Conservation (phyloP, 2,113 vertebrate species). For the Alectura lathami region DNA sequence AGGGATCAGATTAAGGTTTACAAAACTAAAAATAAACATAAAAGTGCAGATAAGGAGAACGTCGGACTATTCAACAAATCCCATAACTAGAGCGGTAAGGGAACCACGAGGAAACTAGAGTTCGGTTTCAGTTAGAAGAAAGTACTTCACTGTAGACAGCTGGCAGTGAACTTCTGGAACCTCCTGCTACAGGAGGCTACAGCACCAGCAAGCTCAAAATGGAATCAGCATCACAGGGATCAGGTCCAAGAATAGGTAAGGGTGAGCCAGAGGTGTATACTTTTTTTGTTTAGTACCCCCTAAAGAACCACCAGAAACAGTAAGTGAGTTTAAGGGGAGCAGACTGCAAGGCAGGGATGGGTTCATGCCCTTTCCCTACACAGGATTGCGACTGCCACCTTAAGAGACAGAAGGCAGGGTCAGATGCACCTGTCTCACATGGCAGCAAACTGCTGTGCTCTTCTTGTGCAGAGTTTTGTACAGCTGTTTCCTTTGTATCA, state of each 20-base stretch:
- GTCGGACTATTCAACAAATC: background rate
- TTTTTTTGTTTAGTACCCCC: no score
- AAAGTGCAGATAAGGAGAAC: background rate
- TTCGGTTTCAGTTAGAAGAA: background rate
- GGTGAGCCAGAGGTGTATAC: background rate
- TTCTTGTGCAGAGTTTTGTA: background rate
- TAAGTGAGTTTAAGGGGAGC: background rate
- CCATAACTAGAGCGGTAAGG: background rate
- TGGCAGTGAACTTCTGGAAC: background rate
- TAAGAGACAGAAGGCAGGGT: background rate
- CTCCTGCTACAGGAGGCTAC: background rate
- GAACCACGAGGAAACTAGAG: background rate
- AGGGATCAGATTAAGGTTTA: background rate
- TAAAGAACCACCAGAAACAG: background rate
- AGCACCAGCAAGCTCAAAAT: background rate
- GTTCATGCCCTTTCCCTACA: background rate
- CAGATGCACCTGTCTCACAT: no score
- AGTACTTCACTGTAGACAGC: background rate
- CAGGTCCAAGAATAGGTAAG: background rate
- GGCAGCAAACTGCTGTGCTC: background rate
- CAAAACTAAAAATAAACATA: background rate
- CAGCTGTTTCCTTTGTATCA: background rate
- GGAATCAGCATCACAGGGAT: background rate
- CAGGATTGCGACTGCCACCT: rapidly evolving
- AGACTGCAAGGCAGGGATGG: background rate